Conservation (phyloP, 2,113 vertebrate genomes). For the Neodon shergylaensis region DNA sequence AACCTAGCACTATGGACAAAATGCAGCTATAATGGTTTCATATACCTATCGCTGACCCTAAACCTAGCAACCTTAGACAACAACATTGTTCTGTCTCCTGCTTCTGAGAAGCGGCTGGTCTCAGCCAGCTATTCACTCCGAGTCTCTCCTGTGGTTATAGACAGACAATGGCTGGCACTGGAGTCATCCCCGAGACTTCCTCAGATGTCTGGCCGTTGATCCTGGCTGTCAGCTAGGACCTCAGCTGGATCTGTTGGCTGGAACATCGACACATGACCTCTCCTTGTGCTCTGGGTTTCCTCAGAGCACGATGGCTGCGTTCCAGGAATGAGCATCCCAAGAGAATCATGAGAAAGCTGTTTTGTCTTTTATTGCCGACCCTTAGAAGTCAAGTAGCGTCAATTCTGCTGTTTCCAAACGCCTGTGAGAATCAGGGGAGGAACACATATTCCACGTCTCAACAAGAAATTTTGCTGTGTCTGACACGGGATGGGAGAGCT, state of each 20-base stretch:
- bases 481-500: neutral
- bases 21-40: neutral
- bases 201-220: neutral
- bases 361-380: constrained; percentile 40
- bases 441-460: neutral
- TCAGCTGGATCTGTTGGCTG: constrained; percentile 42
- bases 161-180: neutral
- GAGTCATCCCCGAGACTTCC: neutral
- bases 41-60: neutral
- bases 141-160: neutral
- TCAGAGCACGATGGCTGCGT: neutral
- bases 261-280: neutral
- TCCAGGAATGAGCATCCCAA: constrained; percentile 42
- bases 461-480: neutral
- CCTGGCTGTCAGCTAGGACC: neutral
- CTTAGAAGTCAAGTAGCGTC: constrained; percentile 32
- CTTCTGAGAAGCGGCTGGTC: neutral
- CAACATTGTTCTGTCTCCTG: neutral
- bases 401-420: constrained; percentile 16
- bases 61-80: neutral
- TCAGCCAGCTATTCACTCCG: neutral
- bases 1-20: neutral
- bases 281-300: constrained; percentile 51
- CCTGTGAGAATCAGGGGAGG: neutral
- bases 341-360: constrained; percentile 50